These are phyloP conservation scores for Numenius phaeopus DNA, from an alignment of 2,797 vertebrate species.

Conservation along the genomic window DNA sequence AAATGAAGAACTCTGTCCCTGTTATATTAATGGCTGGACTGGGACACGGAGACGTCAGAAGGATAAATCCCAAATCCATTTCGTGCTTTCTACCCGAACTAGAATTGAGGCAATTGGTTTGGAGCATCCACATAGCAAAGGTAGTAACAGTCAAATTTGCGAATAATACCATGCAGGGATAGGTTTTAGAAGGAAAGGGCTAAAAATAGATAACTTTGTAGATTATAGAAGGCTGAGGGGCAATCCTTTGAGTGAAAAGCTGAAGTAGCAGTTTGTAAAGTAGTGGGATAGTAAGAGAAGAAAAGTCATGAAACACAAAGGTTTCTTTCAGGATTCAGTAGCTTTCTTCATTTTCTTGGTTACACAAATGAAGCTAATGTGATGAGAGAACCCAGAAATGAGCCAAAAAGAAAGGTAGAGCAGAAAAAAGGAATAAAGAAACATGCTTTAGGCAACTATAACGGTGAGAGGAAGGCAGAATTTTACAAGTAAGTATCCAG, in stretches of 20 bases:
- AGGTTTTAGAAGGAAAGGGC: conserved; percentile 10
- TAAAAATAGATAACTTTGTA: conserved; percentile 52
- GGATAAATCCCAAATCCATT: background rate
- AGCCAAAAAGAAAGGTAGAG: conserved; percentile 37
- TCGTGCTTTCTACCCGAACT: background rate
- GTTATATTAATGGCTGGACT: background rate
- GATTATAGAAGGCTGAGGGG: background rate
- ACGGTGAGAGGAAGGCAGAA: conserved; percentile 18
- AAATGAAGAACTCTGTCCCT: background rate
- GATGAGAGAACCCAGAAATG: conserved; percentile 9
- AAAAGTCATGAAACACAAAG: conserved; percentile 31
- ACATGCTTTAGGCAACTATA: conserved; percentile 36
- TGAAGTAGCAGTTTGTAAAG: conserved; percentile 30
- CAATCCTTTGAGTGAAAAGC: conserved; percentile 10
- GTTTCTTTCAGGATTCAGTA: conserved; percentile 43
- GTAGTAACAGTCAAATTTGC: background rate
- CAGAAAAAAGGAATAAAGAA: conserved; percentile 40
- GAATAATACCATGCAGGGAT: background rate
- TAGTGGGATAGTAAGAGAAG: conserved; percentile 5
- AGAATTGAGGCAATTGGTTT: background rate
- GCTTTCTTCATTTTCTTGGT: conserved; percentile 47
- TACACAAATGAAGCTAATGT: conserved; percentile 50
- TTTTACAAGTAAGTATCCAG: conserved; percentile 52
- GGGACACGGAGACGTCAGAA: background rate
- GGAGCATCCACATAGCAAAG: background rate